Base-by-base conservation (phyloP, 2,888 invertebrate species). In the Tetranychus piercei region DNA sequence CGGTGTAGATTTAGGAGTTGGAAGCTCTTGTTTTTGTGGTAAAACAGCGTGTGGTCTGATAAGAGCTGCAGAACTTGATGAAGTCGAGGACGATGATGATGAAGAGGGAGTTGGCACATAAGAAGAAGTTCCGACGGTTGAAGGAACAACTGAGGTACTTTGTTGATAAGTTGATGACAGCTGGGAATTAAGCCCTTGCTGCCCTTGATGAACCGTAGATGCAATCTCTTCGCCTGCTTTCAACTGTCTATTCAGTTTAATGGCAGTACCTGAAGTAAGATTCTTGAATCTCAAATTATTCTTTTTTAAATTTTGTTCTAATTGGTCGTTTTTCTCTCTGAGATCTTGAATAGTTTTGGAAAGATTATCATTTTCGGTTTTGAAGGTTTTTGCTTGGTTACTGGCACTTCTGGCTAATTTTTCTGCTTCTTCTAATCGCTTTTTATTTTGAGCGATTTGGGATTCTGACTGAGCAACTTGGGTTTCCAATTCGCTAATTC, bases 181-280 rank as follows among this genome's bases (percentile, higher is more conserved):
- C 20, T 69, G 22, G 20, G 20, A 18, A 20, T 4, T 11, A 23
- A 69, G 22, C 43, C 43, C 18, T n/a, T 71, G 44, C 44, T 71
- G 71, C 11, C 22, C 22, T 23, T 23, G 22, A 11, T 23, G 69
- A 23, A 11, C 69, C 11, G 11, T 8, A 22, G 69, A n/a, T 69
- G 9, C 11, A 55, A 72, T 78, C 74, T 83, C 81, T 76, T 85
- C 74, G 4, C 77, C 65, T 69, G 44, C 66, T 76, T 85, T 85
- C 72, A 83, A 82, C 9, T 84, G 78, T 74, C 83, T 81, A 76
- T 85, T 85, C 76, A 85, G 81, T 18, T 81, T 79, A 74, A 80
- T 81, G 79, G 86, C 85, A 34, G 83, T 80, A 77, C 82, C 83
- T 69, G 80, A 78, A 18, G 72, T 45, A 34, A 78, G 75, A n/a